Conservation (phyloP, 2,888 invertebrate genomes). For the Machimus rusticus region DNA sequence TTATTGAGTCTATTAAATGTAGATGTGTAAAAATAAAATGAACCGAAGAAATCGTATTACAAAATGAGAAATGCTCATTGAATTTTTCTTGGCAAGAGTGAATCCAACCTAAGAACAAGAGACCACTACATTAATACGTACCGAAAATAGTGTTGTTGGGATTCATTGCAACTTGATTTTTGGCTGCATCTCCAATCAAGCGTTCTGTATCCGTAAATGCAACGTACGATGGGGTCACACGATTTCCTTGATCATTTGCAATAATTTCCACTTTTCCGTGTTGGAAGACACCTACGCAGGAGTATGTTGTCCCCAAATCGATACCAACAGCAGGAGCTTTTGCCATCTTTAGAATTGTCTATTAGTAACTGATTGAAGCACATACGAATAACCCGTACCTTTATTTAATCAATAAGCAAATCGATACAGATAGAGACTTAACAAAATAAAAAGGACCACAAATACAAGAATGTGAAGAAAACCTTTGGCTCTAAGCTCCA, state of each 20-base stretch:
- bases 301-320: slow-evolving; percentile 87
- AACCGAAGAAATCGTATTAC: background rate
- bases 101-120: background rate
- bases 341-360: slow-evolving; percentile 55
- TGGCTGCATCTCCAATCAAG: slow-evolving; percentile 84
- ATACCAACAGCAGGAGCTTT: slow-evolving; percentile 76
- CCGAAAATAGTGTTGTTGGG: slow-evolving; percentile 81
- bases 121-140: background rate
- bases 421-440: slow-evolving; percentile 60
- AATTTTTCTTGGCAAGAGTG: background rate
- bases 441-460: slow-evolving; percentile 59
- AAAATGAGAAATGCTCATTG: background rate
- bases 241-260: slow-evolving; percentile 82
- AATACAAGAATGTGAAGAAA: slow-evolving; percentile 61
- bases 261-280: slow-evolving; percentile 85
- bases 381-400: background rate
- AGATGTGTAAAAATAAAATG: background rate
- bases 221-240: slow-evolving; percentile 80
- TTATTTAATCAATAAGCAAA: slow-evolving; percentile 56
- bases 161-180: slow-evolving; percentile 87
- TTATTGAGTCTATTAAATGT: background rate
- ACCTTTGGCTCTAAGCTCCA: slow-evolving; percentile 56
- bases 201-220: slow-evolving; percentile 86
- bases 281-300: slow-evolving; percentile 83
- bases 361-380: background rate